phyloP scores from a whole-genome alignment of 2,888 invertebrate species.

The Taenaris catops region DNA sequence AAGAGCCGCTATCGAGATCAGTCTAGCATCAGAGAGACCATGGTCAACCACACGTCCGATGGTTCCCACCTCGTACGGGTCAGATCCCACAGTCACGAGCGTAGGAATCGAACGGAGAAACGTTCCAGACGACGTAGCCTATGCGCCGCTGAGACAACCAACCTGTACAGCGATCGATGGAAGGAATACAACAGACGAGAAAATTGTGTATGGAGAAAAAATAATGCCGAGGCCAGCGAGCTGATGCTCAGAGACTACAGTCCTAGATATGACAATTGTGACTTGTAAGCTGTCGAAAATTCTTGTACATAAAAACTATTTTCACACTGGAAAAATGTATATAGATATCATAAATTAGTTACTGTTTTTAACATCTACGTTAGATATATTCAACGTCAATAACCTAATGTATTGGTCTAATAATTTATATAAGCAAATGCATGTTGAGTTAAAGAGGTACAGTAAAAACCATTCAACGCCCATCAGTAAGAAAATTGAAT shows the following conservation, averaged over 20 bases:
- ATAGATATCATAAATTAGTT: no score
- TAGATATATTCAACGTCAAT: no score
- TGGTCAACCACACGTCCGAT: constrained; percentile 64
- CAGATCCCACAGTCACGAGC: constrained; percentile 43
- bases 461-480: no score
- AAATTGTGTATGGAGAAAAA: constrained; percentile 22
- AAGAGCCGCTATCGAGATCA: constrained; percentile 77
- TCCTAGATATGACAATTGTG: constrained; percentile 14
- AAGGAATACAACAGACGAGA: constrained; percentile 32
- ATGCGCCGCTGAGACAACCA: constrained; percentile 44
- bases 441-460: no score
- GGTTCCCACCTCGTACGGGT: constrained; percentile 65
- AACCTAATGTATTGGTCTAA: no score
- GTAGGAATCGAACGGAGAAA: constrained; percentile 28
- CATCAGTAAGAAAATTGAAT: no score
- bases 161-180: constrained; percentile 44
- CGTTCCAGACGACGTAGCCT: constrained; percentile 35
- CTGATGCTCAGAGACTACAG: constrained; percentile 20
- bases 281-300: no score
- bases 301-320: no score
- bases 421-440: no score
- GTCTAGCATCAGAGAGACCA: constrained; percentile 82
- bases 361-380: no score
- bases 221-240: constrained; percentile 14
- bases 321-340: no score